Evolutionary conservation across 1,140 invertebrate species (phyloP), one percentile per base, ranked within the genome.

Genomic region (Cydia splendana): DNA sequence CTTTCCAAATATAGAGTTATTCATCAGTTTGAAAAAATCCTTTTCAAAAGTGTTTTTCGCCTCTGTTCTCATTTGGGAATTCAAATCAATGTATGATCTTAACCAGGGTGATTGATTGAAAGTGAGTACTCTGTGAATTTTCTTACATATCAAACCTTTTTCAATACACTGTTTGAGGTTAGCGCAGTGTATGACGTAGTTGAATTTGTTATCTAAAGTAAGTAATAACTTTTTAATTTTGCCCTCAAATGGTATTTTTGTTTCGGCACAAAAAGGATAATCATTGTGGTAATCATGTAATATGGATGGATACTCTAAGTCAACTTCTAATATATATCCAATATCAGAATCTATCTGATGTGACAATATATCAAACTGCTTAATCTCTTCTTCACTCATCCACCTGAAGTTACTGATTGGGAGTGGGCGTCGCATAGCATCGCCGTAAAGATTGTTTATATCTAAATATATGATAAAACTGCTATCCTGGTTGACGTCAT

Each of bases 321-420:
- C 84, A 9, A 83, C 81, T 81, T 94, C 93, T n/a, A 94, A 77
- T 75, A 94, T 88, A 76, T 88, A 94, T 18, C 93, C 93, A 9
- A 75, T 34, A 34, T 34, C 77, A 15, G 34, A 34, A 34, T 34
- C 76, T 24, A 84, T 93, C 83, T 67, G 80, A 78, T 45, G 81
- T 28, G 42, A 34, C 5, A 6, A 34, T 34, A 86, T 77, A 77
- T 90, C 85, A 81, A 91, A 83, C 76, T 81, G n/a, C 15, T 38
- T 4, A 13, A 76, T 69, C 9, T 67, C 42, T 12, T 69, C 18
- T 10, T 67, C 13, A 7, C 12, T 10, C 20, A 76, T 2, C 30
- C 45, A 80, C 65, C 67, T 30, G 51, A 81, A 80, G 65, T 48
- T 62, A 24, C 24, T 38, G 62, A 65, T 20, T 7, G 79, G 75